Evolutionary conservation across 2,888 invertebrate genomes (phyloP).

Genomic region (Argyresthia goedartella): DNA sequence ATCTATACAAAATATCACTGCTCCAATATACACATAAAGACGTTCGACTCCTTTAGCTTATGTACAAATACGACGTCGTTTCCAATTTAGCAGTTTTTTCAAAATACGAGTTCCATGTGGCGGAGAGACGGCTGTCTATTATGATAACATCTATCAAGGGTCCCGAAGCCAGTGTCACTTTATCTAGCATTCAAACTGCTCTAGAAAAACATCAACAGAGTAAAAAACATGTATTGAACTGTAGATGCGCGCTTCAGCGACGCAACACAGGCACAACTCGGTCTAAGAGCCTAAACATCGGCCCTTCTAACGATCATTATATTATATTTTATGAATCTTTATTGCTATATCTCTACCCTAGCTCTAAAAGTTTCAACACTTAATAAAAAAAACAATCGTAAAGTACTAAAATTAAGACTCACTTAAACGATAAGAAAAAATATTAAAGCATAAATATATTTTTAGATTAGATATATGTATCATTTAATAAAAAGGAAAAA

Average conservation of each 20-base stretch:
- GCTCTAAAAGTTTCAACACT: constrained; percentile 49
- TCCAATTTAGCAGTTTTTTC: constrained; percentile 41
- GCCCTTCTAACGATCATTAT: constrained; percentile 22
- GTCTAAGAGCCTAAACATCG: constrained; percentile 31
- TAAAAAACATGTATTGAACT: constrained; percentile 21
- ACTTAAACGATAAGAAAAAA: constrained; percentile 15
- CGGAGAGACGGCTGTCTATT: too few relatives aligned
- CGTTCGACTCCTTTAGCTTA: constrained; percentile 35
- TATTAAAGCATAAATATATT: constrained; percentile 12
- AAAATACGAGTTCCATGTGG: too few relatives aligned
- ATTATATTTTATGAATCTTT: constrained; percentile 21
- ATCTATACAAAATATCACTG: constrained; percentile 64
- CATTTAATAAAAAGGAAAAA: background rate
- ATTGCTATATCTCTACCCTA: constrained; percentile 46
- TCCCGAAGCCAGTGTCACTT: constrained; percentile 22
- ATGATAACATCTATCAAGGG: constrained; percentile 14
- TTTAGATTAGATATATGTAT: background rate
- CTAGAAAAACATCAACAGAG: constrained; percentile 24
- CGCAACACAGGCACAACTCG: constrained; percentile 40
- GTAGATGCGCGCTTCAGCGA: constrained; percentile 18
- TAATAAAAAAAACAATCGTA: constrained; percentile 36
- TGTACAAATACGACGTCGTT: constrained; percentile 47
- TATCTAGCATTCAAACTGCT: background rate
- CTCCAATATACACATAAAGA: constrained; percentile 47
- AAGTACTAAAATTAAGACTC: constrained; percentile 32